These are phyloP conservation scores for Drosophila colorata DNA, from an alignment of 2,888 invertebrate genomes.

Conservation along the genomic window DNA sequence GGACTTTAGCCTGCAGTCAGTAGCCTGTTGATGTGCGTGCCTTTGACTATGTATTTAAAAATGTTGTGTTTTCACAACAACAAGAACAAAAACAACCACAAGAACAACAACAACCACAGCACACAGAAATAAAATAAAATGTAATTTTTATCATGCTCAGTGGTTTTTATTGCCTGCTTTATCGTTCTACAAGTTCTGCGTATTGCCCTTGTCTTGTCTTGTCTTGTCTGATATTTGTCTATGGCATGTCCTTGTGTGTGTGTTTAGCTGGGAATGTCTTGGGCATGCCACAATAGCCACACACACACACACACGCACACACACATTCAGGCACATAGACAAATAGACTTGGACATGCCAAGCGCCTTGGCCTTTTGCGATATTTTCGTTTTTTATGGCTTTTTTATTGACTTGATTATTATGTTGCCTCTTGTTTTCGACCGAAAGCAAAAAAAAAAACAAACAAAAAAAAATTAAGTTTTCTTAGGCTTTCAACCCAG, in stretches of 20 bases:
- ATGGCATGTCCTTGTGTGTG: slow-evolving; percentile 59
- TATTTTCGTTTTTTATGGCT: slow-evolving; percentile 74
- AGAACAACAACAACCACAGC: slow-evolving; percentile 25
- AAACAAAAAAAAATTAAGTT: slow-evolving; percentile 46
- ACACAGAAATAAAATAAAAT: slow-evolving; percentile 76
- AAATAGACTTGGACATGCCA: slow-evolving; percentile 65
- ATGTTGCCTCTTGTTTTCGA: slow-evolving; percentile 77
- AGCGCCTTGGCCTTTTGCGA: slow-evolving; percentile 59
- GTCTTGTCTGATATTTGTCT: slow-evolving; percentile 79
- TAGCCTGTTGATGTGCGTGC: slow-evolving; percentile 68
- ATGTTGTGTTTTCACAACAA: slow-evolving; percentile 49
- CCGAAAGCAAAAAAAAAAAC: slow-evolving; percentile 7
- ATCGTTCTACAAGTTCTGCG: slow-evolving; percentile 75
- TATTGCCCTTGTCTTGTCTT: slow-evolving; percentile 50
- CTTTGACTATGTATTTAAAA: slow-evolving; percentile 68
- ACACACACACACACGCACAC: slow-evolving; percentile 25
- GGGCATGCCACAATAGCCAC: slow-evolving; percentile 66
- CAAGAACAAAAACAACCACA: slow-evolving; percentile 11
- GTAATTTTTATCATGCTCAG: slow-evolving; percentile 80
- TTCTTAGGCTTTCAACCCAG: slow-evolving; percentile 52
- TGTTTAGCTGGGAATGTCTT: slow-evolving; percentile 15
- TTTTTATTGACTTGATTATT: slow-evolving; percentile 82
- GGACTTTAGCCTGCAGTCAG: slow-evolving; percentile 18
- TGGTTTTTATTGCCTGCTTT: slow-evolving; percentile 80
- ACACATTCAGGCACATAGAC: slow-evolving; percentile 36